These are phyloP conservation scores for Salmo trutta DNA, from an alignment of 2,797 vertebrate genomes.

Conservation along the genomic window DNA sequence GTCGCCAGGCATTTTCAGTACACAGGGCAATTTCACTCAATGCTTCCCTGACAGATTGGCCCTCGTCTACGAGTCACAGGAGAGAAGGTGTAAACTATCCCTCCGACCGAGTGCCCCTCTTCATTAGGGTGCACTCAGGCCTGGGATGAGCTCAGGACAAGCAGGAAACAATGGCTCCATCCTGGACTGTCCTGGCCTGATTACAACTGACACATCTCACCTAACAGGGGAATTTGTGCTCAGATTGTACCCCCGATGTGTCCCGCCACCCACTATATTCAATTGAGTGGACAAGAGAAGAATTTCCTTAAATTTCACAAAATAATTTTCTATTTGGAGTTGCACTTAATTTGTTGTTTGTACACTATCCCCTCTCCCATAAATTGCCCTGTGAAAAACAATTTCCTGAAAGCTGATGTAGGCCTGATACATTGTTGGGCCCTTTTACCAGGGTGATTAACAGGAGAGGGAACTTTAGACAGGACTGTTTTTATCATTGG, in stretches of 20 bases:
- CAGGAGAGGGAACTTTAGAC: conserved; percentile 58
- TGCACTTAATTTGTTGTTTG: conserved; percentile 66
- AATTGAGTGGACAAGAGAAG: conserved; percentile 56
- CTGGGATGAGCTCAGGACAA: conserved; percentile 74
- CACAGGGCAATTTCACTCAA: conserved; percentile 94
- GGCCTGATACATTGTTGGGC: conserved; percentile 59
- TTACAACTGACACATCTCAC: conserved; percentile 82
- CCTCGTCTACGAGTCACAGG: conserved; percentile 88
- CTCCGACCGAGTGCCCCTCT: conserved; percentile 89
- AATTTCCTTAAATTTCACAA: conserved; percentile 77
- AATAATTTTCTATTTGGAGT: conserved; percentile 70
- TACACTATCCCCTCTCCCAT: conserved; percentile 55
- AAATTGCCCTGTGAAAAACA: conserved; percentile 67
- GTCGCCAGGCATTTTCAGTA: conserved; percentile 86
- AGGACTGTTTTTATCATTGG: conserved; percentile 65
- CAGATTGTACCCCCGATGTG: conserved; percentile 63
- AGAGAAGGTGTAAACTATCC: conserved; percentile 92
- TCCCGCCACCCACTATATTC: conserved; percentile 62
- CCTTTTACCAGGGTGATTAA: conserved; percentile 48
- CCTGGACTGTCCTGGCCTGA: conserved; percentile 71
- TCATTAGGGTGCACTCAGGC: conserved; percentile 92
- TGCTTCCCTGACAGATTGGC: conserved; percentile 97
- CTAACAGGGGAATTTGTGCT: conserved; percentile 79
- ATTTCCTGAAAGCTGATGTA: conserved; percentile 66
- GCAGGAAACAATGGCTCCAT: conserved; percentile 77